phyloP scores from a whole-genome alignment of 2,888 invertebrate genomes.

The Eupeodes luniger region DNA sequence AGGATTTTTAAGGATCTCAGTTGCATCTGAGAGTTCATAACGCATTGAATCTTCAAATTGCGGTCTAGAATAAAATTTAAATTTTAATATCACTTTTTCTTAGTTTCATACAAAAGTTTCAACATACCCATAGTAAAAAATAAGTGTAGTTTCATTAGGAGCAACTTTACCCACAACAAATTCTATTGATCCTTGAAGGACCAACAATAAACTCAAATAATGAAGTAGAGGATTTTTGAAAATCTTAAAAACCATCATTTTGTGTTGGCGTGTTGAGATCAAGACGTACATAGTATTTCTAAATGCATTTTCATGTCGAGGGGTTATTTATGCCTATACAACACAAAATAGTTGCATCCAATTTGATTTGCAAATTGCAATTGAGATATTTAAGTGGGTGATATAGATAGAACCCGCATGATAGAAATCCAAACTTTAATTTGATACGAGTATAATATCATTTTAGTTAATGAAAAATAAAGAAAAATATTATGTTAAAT shows the following conservation, averaged over 20 bases:
- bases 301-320: constrained; percentile 8
- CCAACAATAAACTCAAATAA: neutral
- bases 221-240: constrained; percentile 9
- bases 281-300: neutral
- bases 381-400: constrained; percentile 22
- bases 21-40: constrained; percentile 52
- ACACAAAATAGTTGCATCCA: neutral
- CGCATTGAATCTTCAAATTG: constrained; percentile 13
- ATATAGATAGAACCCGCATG: constrained; percentile 24
- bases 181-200: neutral
- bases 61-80: constrained; percentile 21
- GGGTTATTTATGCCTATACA: neutral
- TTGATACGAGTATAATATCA: no score
- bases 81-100: neutral
- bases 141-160: constrained; percentile 38
- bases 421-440: neutral
- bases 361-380: neutral
- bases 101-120: neutral
- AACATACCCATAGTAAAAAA: constrained; percentile 59
- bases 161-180: neutral
- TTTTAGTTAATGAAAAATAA: no score
- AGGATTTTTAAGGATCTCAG: constrained; percentile 38
- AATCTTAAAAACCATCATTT: neutral
- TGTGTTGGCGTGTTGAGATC: constrained; percentile 13
- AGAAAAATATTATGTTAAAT: no score